These are phyloP conservation scores for Aselliscus stoliczkanus DNA, from an alignment of 2,797 vertebrate species.

Conservation along the genomic window DNA sequence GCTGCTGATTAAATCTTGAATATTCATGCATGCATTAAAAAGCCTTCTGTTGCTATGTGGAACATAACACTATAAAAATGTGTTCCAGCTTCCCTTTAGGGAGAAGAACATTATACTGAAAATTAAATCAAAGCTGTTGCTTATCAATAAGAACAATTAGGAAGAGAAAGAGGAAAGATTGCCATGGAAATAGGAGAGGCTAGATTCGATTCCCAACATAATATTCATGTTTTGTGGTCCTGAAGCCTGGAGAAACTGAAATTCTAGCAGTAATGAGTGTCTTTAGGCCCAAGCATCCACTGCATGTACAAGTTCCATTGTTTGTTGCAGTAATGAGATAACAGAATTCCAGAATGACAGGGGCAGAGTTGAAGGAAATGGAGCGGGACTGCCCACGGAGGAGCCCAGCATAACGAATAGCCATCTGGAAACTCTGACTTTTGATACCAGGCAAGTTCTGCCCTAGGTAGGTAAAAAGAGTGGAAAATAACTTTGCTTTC, in stretches of 20 bases:
- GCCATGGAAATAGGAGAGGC: not conserved
- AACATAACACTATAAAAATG: slow-evolving; percentile 43
- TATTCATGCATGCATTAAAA: slow-evolving; percentile 65
- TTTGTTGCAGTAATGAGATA: not conserved
- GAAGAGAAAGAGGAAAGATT: slow-evolving; percentile 1
- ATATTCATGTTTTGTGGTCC: not conserved
- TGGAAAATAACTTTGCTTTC: not conserved
- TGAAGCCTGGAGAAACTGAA: not conserved
- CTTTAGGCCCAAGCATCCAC: not conserved
- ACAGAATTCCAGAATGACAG: not conserved
- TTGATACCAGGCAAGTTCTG: not conserved
- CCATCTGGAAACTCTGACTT: not conserved
- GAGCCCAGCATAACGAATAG: not conserved
- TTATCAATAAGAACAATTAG: slow-evolving; percentile 31
- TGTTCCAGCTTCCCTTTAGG: slow-evolving; percentile 48
- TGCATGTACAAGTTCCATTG: not conserved
- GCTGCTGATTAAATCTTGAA: slow-evolving; percentile 62
- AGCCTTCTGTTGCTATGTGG: slow-evolving; percentile 53
- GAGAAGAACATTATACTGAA: slow-evolving; percentile 27
- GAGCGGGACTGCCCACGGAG: not conserved
- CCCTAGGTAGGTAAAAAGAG: not conserved
- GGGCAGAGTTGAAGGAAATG: not conserved
- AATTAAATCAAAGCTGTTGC: slow-evolving; percentile 59
- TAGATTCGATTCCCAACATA: slow-evolving; percentile 11
- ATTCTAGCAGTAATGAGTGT: not conserved